A percentile compares a stretch with the other conserved stretches of the same genome.
Evolutionary conservation across 1,140 invertebrate species (phyloP).

Genomic region (Tetragnatha versicolor): DNA sequence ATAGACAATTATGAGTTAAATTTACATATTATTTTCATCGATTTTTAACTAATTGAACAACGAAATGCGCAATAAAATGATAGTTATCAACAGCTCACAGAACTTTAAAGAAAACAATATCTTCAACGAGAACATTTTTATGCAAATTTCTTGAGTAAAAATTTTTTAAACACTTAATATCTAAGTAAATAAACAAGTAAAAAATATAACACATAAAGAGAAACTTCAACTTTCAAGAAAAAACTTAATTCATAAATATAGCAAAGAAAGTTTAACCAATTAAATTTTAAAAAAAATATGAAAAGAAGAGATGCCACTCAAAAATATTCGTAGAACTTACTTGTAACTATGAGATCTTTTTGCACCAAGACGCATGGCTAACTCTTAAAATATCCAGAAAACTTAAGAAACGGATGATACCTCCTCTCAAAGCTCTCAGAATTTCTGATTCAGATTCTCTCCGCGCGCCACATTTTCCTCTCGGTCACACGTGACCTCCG

Average conservation of each 20-base stretch:
- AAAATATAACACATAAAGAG: too few species aligned
- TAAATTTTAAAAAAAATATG: background rate
- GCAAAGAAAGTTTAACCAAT: background rate
- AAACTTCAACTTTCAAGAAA: too few species aligned
- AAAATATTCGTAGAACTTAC: constrained; percentile 8
- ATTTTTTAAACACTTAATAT: too few species aligned
- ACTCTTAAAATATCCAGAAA: background rate
- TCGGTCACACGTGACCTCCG: constrained; percentile 6
- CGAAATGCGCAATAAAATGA: too few species aligned
- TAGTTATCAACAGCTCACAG: too few species aligned
- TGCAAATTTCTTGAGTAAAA: too few species aligned
- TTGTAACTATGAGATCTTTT: constrained; percentile 36
- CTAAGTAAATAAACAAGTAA: too few species aligned
- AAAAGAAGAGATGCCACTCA: background rate
- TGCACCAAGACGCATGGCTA: constrained; percentile 21
- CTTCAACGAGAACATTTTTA: too few species aligned
- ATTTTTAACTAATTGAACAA: too few species aligned
- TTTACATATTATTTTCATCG: too few species aligned
- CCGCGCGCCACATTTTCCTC: constrained; percentile 31
- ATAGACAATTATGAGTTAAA: too few species aligned
- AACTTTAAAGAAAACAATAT: too few species aligned
- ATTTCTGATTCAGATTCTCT: background rate
- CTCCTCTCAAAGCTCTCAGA: background rate
- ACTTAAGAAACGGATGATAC: background rate
- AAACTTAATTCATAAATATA: background rate